Evolutionary conservation across 2,888 invertebrate genomes (phyloP), one percentile per base, ranked within the genome.

Genomic region (Mythimna lalbum): DNA sequence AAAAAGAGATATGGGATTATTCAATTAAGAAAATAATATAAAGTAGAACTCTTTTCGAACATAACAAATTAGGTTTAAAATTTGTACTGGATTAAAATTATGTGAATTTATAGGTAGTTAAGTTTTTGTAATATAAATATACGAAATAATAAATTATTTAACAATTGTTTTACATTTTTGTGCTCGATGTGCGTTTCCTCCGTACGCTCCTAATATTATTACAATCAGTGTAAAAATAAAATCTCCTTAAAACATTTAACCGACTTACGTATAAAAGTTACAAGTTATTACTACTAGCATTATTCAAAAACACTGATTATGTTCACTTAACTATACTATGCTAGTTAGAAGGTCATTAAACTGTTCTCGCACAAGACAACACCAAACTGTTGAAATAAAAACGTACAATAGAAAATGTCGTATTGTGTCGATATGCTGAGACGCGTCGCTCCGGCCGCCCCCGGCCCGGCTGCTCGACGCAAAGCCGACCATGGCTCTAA

Each of bases 221-320:
- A 90, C 86, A 89, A 89, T 91, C 87, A 89, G 91, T 92, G 93
- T 92, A 93, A 93, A 94, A 94, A 93, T 93, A 93, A 92, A 91
- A 90, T 90, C 78, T 92, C 77, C 87, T 90, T 90, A 90, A 86
- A 90, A 90, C 88, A 87, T 87, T 88, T 90, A 91, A 88, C 88
- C 88, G 83, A 90, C 92, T 93, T 93, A 93, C 91, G 92, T 93
- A 93, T 91, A 92, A 93, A 93, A 90, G 85, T 92, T 91, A 91
- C 89, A 89, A 84, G 78, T 87, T 86, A 79, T 73, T 74, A 81
- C 81, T 85, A 83, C 78, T 76, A 82, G 78, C 82, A 80, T 86
- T 89, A 89, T 87, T 87, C 85, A 85, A 84, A 86, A 85, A 80
- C 86, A 84, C 82, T 84, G 83, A 86, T 86, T 79, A 81, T 82